Percentiles rank a stretch among this genome's conserved stretches.
phyloP scores from a whole-genome alignment of 2,888 invertebrate genomes.

The Arctia plantaginis region DNA sequence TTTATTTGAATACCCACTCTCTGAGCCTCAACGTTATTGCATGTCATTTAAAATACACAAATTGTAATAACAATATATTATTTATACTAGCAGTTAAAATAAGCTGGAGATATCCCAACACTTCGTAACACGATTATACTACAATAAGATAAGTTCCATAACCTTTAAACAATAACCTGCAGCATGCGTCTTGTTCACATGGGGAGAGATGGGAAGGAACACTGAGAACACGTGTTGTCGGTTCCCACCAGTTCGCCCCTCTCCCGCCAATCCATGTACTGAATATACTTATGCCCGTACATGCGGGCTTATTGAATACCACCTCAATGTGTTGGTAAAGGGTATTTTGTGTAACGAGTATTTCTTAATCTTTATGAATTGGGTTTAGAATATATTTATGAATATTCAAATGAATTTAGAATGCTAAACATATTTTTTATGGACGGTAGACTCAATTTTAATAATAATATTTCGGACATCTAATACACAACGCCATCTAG shows the following conservation, averaged over 20 bases:
- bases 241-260: constrained; percentile 64
- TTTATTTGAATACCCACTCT: too few relatives aligned
- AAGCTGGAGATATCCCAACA: constrained; percentile 1
- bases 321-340: constrained; percentile 36
- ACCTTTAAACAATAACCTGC: constrained; percentile 58
- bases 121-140: neutral
- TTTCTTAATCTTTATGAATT: constrained; percentile 20
- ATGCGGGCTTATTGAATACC: constrained; percentile 76
- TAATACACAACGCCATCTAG: too few relatives aligned
- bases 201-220: constrained; percentile 51
- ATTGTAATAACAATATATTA: too few relatives aligned
- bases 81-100: neutral
- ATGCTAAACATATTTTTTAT: neutral
- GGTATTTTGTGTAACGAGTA: constrained; percentile 43
- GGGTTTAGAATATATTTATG: neutral
- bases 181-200: constrained; percentile 72
- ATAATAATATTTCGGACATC: too few relatives aligned
- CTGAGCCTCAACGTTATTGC: too few relatives aligned
- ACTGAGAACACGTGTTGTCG: constrained; percentile 71
- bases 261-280: constrained; percentile 17
- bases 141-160: constrained; percentile 40
- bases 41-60: too few relatives aligned
- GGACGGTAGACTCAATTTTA: too few relatives aligned
- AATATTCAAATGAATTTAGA: neutral
- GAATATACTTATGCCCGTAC: constrained; percentile 42